Evolutionary conservation across 2,888 invertebrate genomes (phyloP).

Genomic region (Cremastobaeus sp.): DNA sequence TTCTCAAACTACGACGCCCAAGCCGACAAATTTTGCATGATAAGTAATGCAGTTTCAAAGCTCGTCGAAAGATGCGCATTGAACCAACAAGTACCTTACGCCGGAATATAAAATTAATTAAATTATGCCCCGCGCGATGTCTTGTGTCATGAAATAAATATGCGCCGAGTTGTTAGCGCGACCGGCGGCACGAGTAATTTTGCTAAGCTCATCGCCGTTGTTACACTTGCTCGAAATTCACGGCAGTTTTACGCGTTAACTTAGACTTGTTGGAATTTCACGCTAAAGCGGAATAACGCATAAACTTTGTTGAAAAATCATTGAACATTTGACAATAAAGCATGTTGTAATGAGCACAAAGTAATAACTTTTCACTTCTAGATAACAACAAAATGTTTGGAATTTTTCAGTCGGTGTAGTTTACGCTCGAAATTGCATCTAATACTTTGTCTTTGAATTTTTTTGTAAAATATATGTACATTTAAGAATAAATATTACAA

Average conservation of each 20-base stretch:
- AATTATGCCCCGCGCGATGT: constrained; percentile 32
- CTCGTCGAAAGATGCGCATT: constrained; percentile 21
- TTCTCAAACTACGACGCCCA: too few species aligned
- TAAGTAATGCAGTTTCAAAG: constrained; percentile 36
- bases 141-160: constrained; percentile 33
- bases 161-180: constrained; percentile 20
- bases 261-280: constrained; percentile 25
- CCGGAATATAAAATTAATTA: constrained; percentile 42
- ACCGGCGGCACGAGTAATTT: constrained; percentile 33
- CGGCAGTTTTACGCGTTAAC: constrained; percentile 27
- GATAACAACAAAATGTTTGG: too few species aligned
- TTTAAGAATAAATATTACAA: too few species aligned
- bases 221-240: constrained; percentile 22
- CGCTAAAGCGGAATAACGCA: constrained; percentile 18
- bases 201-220: constrained; percentile 26
- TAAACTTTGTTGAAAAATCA: constrained; percentile 27
- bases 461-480: too few species aligned
- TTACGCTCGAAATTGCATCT: too few species aligned
- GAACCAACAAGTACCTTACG: constrained; percentile 14
- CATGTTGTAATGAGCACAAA: not conserved
- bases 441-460: too few species aligned
- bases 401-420: too few species aligned
- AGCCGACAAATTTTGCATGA: too few species aligned
- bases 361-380: too few species aligned
- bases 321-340: constrained; percentile 5